These are phyloP conservation scores for Selenia dentaria DNA, from an alignment of 2,888 invertebrate genomes.

Conservation along the genomic window DNA sequence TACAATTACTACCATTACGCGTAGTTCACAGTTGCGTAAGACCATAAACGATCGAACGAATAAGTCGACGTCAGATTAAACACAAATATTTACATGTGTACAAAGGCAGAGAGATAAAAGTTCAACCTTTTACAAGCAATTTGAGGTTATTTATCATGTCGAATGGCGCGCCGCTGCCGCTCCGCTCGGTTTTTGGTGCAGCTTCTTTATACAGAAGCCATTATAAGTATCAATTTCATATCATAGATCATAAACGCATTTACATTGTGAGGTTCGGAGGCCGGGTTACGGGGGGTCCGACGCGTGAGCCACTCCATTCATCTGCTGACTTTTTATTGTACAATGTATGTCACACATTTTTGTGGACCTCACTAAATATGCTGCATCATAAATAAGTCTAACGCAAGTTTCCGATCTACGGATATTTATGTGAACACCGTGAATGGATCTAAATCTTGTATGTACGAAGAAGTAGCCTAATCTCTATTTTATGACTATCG, in stretches of 20 bases:
- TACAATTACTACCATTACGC: no score
- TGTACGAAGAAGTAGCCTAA: constrained; percentile 61
- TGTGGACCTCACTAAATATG: constrained; percentile 59
- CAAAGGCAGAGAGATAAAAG: constrained; percentile 71
- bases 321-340: constrained; percentile 76
- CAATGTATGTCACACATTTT: constrained; percentile 70
- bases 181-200: constrained; percentile 66
- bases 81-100: constrained; percentile 76
- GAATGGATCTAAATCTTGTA: constrained; percentile 73
- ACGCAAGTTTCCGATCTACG: constrained; percentile 59
- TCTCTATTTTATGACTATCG: constrained; percentile 77
- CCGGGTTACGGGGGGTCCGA: constrained; percentile 75
- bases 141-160: constrained; percentile 79
- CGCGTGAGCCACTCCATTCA: constrained; percentile 62
- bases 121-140: constrained; percentile 80
- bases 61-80: constrained; percentile 67
- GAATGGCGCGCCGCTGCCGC: constrained; percentile 47
- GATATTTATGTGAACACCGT: constrained; percentile 58
- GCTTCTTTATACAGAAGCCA: constrained; percentile 83
- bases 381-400: constrained; percentile 68
- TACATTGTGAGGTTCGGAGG: constrained; percentile 57
- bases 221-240: constrained; percentile 84
- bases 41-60: constrained; percentile 51
- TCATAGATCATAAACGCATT: constrained; percentile 83
- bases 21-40: constrained; percentile 18